Evolutionary conservation across 2,113 vertebrate genomes (phyloP).

Genomic region (human (Homo sapiens)): GRCh38 chr7:48958501-48959000

Average conservation of each 20-base stretch:
- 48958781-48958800: neutral
- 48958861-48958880: neutral
- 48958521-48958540: neutral
- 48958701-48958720: neutral
- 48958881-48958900: rapidly evolving
- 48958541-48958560: neutral
- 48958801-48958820: neutral
- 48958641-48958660: neutral
- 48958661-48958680: neutral
- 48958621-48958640: neutral
- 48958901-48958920: neutral
- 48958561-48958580: neutral
- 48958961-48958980: neutral
- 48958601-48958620: neutral
- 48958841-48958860: neutral
- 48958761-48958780: neutral
- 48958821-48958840: neutral
- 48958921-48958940: neutral
- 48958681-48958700: no score
- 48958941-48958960: neutral
- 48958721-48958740: neutral
- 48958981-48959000: neutral
- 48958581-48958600: neutral
- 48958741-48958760: no score
- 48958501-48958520: neutral